Evolutionary conservation across 2,113 vertebrate genomes (phyloP), one percentile per base, ranked within the genome.

Genomic region (Pygoscelis antarcticus): DNA sequence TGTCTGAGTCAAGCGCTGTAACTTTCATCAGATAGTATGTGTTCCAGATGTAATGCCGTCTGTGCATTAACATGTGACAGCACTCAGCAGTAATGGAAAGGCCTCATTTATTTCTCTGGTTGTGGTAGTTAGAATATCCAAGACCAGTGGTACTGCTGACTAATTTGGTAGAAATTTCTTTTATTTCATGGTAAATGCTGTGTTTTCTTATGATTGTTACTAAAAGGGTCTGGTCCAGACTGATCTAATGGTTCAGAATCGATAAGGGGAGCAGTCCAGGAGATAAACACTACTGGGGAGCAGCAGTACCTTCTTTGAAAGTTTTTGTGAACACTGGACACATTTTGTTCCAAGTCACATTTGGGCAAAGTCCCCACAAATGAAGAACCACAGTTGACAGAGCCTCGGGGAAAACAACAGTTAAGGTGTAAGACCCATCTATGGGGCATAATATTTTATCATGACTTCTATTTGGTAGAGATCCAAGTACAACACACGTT

Each of bases 331-430:
- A 98, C 72, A 98, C 97, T 72, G 97, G 96, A 97, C 98, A 68
- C 98, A 98, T 85, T 98, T 98, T 65, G 97, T 97, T 47, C 97
- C 98, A 27, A 99, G 98, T 89, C 98, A 98, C 89, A 98, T 98
- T 91, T 96, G 94, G 86, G 98, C 98, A 97, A 98, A 99, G 94
- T 98, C 98, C 94, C 98, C 98, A 79, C 95, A 80, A 93, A 70
- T 87, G 69, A 94, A 86, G 65, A 92, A 61, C 81, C 70, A 36
- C 14, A 77, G 29, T 71, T 94, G 69, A 71, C 70, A 87, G 80
- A 85, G 57, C 34, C 38, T 57, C 0, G 1, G 60, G 69, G 61
- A 89, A 86, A 92, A 62, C 36, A 96, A 51, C 64, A 74, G 58
- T 68, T 80, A 83, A 87, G 65, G 42, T 93, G 26, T 89, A 60